Percentiles rank a stretch among this genome's conserved stretches.
These are phyloP conservation scores for Neoascia interrupta DNA, from an alignment of 2,888 invertebrate species.

Conservation along the genomic window DNA sequence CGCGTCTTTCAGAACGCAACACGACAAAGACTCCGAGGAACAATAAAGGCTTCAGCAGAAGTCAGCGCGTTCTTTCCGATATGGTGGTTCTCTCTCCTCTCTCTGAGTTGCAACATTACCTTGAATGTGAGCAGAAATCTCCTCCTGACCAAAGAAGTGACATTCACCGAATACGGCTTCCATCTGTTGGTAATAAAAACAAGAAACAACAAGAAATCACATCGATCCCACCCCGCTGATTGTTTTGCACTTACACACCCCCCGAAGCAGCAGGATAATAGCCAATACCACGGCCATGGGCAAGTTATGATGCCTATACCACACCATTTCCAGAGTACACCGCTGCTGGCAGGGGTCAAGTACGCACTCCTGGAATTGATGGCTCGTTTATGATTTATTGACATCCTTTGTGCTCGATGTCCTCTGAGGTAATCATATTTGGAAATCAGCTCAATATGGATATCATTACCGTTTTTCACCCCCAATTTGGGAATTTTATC, in stretches of 20 bases:
- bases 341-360: slow-evolving; percentile 62
- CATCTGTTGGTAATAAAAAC: slow-evolving; percentile 58
- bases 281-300: slow-evolving; percentile 53
- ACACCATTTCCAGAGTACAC: background rate
- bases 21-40: slow-evolving; percentile 53
- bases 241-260: slow-evolving; percentile 64
- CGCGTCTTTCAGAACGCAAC: slow-evolving; percentile 50
- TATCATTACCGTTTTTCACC: slow-evolving; percentile 69
- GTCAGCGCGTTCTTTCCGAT: background rate
- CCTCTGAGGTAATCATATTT: slow-evolving; percentile 68
- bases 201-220: no score
- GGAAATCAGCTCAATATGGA: slow-evolving; percentile 69
- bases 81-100: slow-evolving; percentile 13
- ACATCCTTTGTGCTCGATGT: slow-evolving; percentile 71
- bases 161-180: no score
- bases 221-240: slow-evolving; percentile 44
- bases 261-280: slow-evolving; percentile 46
- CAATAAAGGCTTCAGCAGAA: slow-evolving; percentile 53
- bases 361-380: slow-evolving; percentile 71
- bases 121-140: slow-evolving; percentile 23
- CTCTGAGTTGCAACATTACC: slow-evolving; percentile 46
- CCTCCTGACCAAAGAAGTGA: slow-evolving; percentile 38
- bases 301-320: slow-evolving; percentile 27
- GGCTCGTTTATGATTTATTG: slow-evolving; percentile 71
- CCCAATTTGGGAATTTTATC: slow-evolving; percentile 69